Base-by-base conservation (phyloP, 2,888 invertebrate genomes). In the Sphinx pinastri region DNA sequence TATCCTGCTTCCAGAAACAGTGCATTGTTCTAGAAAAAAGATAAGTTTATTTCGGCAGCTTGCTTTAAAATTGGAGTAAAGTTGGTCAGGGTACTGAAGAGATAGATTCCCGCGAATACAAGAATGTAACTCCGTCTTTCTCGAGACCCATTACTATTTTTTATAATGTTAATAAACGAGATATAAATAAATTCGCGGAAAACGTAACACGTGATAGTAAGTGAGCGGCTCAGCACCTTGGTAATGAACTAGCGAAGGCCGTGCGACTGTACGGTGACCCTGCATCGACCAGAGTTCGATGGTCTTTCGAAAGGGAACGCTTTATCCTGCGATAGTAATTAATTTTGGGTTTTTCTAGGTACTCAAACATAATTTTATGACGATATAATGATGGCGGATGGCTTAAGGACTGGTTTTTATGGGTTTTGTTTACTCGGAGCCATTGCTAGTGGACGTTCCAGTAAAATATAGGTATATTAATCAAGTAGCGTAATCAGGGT, bases 161-260 rank as follows among this genome's bases (percentile, higher is more conserved):
- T 38, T 38, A 54, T 16, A 2, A 55, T n/a, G 55, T 54, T 47
- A 45, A 16, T 52, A 67, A 25, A 57, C 19, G 2, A 45, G 55
- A 45, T 38, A 31, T 7, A 16, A 12, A 16, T 60, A 25, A 47
- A 38, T 60, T 60, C 52, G 60, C 69, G 16, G 16, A 58, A 59
- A 60, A 47, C 47, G 45, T 16, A n/a, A 14, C 49, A 51, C 31
- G 60, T 45, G 59, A 47, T 47, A 7, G 66, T 19, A 70, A 31
- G 54, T 49, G 47, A 47, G 57, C 25, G 63, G 38, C 38, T 38
- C 8, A 38, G 38, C 63, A 55, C 71, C 70, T 69, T 73, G 69
- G 55, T 87, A 85, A 85, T 89, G 89, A 89, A 86, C 87, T 80
- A 71, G 68, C 70, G 81, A 85, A 88, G 88, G 88, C 74, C 84